Evolutionary conservation across 1,140 invertebrate species (phyloP), one percentile per base, ranked within the genome.

Genomic region (Neodiprion virginianus): DNA sequence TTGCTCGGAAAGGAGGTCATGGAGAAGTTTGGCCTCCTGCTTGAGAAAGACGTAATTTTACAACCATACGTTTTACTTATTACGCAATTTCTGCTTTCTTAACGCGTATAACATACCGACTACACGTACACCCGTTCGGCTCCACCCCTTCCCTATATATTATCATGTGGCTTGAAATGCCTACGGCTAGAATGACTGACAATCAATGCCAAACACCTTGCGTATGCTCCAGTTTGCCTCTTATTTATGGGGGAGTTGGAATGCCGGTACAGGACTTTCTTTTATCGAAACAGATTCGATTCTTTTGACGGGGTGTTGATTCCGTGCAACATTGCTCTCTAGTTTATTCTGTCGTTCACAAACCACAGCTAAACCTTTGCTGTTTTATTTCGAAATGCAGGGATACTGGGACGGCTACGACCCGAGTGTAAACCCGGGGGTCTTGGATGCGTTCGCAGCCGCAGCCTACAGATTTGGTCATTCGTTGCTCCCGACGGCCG

Each of bases 341-440:
- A 21, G 61, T 21, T 71, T 11, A 40, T 69, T 49, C 47, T 7
- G 28, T 40, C 5, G 1, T 40, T 40, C 28, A 40, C 28, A 40
- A 40, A 40, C 28, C 28, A 5, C 28, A 5, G 28, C 28, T 67
- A 65, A 65, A 47, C 66, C 75, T 67, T 68, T 66, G 11, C 53
- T 14, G n/a, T 17, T 61, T 40, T 2, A 40, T 40, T 40, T 40
- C 28, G 5, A 77, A 76, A 87, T 89, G 70, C 76, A 95, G 92
- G 93, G 94, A 23, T 94, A 95, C 83, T 99, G 98, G 94, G 92
- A 96, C 82, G 96, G 95, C 8, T 97, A 98, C 81, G 95, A 98
- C 85, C 79, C 91, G 0, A 93, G 91, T 74, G 93, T 97, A 0
- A 96, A 97, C 90, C 95, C 96, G 0, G 93, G 94, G 76, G 95